Evolutionary conservation across 1,140 invertebrate species (phyloP), one percentile per base, ranked within the genome.

Genomic region (Charaxes varanes): DNA sequence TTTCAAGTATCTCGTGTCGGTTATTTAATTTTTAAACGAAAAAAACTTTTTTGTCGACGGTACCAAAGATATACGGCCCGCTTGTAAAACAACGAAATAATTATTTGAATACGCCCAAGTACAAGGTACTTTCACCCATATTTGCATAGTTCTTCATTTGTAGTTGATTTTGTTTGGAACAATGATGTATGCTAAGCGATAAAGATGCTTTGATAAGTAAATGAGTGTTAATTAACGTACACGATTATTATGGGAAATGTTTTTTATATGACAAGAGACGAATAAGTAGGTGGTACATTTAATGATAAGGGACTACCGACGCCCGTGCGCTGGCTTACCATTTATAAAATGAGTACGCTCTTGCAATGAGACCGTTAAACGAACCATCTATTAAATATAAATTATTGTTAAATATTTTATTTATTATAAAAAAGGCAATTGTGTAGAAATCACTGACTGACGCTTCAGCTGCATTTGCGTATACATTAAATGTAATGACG

Each of bases 51-150:
- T 35, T 24, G 10, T 18, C 10, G 27, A 14, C 22, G 6, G 11
- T 37, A 7, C 6, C 23, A 12, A 11, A 37, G 34, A 16, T 18
- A 37, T 27, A 23, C 30, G 28, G 31, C 21, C 28, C 17, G 21
- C 21, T 41, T 33, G 22, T 24, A 24, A 41, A 41, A 41, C n/a
- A 33, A 5, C 12, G 19, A 41, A 23, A 31, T 41, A 43, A 43
- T 28, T 35, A 43, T 35, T 35, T 43, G 34, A 35, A 35, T 35
- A 21, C 18, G 31, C 31, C 17, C 16, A 34, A 35, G 21, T 27
- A 34, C 40, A 32, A 6, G 27, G 8, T 32, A 35, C 32, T 43
- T 43, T 43, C 41, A 28, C 41, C 22, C 11, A 14, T 28, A 43
- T 43, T 35, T 27, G 14, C 24, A 43, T 35, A 43, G 17, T 11